phyloP scores from a whole-genome alignment of 2,888 invertebrate genomes.

The Pyralis farinalis region DNA sequence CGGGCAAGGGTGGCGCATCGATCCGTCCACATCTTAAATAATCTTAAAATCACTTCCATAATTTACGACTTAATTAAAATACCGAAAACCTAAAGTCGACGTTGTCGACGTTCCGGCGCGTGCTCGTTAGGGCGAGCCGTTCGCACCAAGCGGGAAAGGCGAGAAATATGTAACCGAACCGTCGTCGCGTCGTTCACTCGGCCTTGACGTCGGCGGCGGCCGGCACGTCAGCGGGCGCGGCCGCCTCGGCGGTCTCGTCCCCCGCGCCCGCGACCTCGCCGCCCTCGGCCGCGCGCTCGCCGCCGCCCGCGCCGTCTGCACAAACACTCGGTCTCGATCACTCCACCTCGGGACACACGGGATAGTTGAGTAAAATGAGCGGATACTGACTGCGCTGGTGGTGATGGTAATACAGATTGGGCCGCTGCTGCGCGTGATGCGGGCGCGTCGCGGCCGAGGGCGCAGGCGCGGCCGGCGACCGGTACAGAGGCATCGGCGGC shows the following conservation, averaged over 20 bases:
- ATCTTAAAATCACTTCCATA: constrained; percentile 73
- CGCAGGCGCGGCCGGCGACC: constrained; percentile 46
- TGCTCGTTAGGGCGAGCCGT: constrained; percentile 19
- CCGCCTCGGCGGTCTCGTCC: constrained; percentile 29
- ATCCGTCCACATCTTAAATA: constrained; percentile 48
- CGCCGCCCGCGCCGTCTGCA: constrained; percentile 36
- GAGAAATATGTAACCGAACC: background rate
- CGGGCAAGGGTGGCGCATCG: constrained; percentile 31
- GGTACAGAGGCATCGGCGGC: constrained; percentile 66
- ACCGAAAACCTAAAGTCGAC: constrained; percentile 50
- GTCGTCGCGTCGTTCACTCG: constrained; percentile 36
- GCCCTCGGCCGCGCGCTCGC: constrained; percentile 44
- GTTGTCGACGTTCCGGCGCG: constrained; percentile 23
- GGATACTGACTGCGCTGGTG: constrained; percentile 70
- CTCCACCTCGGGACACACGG: constrained; percentile 4
- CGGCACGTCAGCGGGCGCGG: constrained; percentile 44
- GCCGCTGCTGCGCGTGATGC: constrained; percentile 47
- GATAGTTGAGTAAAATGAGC: background rate
- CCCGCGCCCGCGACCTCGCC: constrained; percentile 30
- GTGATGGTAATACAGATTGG: constrained; percentile 68
- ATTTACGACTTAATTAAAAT: constrained; percentile 75
- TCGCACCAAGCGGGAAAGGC: constrained; percentile 17
- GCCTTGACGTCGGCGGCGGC: constrained; percentile 48
- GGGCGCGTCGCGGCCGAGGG: constrained; percentile 29
- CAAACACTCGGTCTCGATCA: background rate